Evolutionary conservation across 1,140 invertebrate genomes (phyloP).

Genomic region (Grapholita molesta): DNA sequence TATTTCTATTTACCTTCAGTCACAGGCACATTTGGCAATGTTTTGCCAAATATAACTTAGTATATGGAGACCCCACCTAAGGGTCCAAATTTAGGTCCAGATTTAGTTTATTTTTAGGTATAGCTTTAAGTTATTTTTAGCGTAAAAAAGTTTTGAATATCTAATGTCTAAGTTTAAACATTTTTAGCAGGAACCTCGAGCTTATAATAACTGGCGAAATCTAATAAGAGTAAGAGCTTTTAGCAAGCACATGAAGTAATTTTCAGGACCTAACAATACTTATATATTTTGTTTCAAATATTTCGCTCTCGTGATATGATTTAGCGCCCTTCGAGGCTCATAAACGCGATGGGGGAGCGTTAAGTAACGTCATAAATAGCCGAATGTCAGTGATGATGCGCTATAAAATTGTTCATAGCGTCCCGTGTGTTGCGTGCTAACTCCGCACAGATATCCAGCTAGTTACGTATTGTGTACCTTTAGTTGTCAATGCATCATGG

Average conservation of each 20-base stretch:
- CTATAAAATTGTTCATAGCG: slow-evolving; percentile 33
- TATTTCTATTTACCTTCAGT: too few species aligned
- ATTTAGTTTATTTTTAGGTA: too few species aligned
- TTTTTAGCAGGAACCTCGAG: background rate
- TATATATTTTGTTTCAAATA: background rate
- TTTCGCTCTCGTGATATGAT: slow-evolving; percentile 14
- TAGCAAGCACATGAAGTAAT: background rate
- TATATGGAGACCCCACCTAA: too few species aligned
- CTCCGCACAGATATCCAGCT: background rate
- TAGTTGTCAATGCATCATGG: too few species aligned
- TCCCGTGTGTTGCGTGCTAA: background rate
- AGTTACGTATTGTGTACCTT: too few species aligned
- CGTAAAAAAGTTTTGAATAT: background rate
- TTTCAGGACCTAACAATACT: background rate
- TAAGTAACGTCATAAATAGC: slow-evolving; percentile 37
- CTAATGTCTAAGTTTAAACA: background rate
- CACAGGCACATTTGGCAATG: too few species aligned
- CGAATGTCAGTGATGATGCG: slow-evolving; percentile 32
- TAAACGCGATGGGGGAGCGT: slow-evolving; percentile 24
- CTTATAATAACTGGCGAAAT: background rate
- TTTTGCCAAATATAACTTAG: too few species aligned
- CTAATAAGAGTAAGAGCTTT: background rate
- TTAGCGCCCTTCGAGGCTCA: slow-evolving; percentile 20
- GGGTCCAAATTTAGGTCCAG: too few species aligned
- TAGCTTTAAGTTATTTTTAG: too few species aligned